These are phyloP conservation scores for Phaonia tiefii DNA, from an alignment of 2,888 invertebrate species.

Conservation along the genomic window DNA sequence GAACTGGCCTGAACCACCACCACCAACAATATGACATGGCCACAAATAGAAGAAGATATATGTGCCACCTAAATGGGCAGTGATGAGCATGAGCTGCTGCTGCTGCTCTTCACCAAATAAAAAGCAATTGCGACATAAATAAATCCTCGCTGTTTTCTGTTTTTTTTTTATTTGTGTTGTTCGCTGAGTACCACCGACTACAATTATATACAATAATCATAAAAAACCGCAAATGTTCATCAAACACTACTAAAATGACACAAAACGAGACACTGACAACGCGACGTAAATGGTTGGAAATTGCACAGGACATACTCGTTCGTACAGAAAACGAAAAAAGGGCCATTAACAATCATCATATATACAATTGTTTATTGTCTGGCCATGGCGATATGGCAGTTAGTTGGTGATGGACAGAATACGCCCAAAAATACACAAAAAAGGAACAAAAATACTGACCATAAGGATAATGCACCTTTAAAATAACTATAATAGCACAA, in stretches of 20 bases:
- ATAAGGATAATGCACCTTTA: conserved; percentile 16
- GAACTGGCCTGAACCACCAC: conserved; percentile 9
- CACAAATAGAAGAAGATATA: conserved; percentile 39
- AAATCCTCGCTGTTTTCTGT: conserved; percentile 39
- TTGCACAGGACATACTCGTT: neutral
- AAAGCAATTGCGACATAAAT: conserved; percentile 49
- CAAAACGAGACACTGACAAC: neutral
- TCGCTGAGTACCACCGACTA: neutral
- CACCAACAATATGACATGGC: conserved; percentile 21
- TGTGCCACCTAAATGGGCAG: conserved; percentile 45
- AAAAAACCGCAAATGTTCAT: conserved; percentile 49
- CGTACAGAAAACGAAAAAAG: neutral
- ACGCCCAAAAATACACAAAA: conserved; percentile 3
- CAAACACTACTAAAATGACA: conserved; percentile 27
- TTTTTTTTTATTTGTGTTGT: neutral
- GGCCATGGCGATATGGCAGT: conserved; percentile 2
- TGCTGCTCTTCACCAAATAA: conserved; percentile 32
- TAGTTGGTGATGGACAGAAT: neutral
- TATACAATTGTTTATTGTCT: conserved; percentile 36
- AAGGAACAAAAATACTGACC: too few relatives aligned
- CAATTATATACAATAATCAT: conserved; percentile 56
- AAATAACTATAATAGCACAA: neutral
- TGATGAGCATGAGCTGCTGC: too few relatives aligned
- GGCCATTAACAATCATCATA: conserved; percentile 60
- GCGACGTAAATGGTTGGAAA: neutral